phyloP scores from a whole-genome alignment of 2,888 invertebrate genomes.

The Eretmocerus hayati region DNA sequence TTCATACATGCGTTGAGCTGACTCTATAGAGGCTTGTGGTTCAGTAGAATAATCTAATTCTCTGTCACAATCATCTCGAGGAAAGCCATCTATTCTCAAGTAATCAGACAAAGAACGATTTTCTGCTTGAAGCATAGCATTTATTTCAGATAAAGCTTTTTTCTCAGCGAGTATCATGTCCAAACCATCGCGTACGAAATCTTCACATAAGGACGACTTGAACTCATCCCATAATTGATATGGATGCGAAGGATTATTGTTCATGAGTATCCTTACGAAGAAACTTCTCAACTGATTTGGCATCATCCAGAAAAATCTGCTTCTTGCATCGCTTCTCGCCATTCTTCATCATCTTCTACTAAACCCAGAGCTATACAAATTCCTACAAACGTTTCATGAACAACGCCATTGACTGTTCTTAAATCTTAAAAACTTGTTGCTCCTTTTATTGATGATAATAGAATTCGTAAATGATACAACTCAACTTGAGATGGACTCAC shows the following conservation, averaged over 20 bases:
- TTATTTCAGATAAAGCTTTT: background rate
- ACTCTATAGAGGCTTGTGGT: background rate
- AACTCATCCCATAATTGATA: constrained; percentile 20
- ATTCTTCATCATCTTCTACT: constrained; percentile 19
- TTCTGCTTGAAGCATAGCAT: background rate
- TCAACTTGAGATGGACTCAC: constrained; percentile 5
- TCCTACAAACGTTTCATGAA: constrained; percentile 19
- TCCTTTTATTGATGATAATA: constrained; percentile 28
- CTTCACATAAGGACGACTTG: constrained; percentile 23
- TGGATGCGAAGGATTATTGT: constrained; percentile 24
- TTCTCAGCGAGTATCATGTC: too few species aligned
- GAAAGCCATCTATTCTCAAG: background rate
- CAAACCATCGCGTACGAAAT: constrained; percentile 3
- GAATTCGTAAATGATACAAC: constrained; percentile 18
- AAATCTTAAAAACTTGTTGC: constrained; percentile 31
- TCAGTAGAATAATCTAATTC: background rate
- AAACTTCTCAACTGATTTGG: constrained; percentile 30
- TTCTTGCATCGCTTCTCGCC: constrained; percentile 9
- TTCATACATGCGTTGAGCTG: constrained; percentile 1
- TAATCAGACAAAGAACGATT: too few species aligned
- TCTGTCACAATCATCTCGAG: background rate
- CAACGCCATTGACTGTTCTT: constrained; percentile 26
- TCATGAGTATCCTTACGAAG: constrained; percentile 29
- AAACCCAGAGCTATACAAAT: constrained; percentile 12
- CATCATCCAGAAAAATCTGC: constrained; percentile 5